Percentiles rank a stretch among this genome's conserved stretches.
Evolutionary conservation across 2,797 vertebrate genomes (phyloP).

Genomic region (Coluber constrictor): DNA sequence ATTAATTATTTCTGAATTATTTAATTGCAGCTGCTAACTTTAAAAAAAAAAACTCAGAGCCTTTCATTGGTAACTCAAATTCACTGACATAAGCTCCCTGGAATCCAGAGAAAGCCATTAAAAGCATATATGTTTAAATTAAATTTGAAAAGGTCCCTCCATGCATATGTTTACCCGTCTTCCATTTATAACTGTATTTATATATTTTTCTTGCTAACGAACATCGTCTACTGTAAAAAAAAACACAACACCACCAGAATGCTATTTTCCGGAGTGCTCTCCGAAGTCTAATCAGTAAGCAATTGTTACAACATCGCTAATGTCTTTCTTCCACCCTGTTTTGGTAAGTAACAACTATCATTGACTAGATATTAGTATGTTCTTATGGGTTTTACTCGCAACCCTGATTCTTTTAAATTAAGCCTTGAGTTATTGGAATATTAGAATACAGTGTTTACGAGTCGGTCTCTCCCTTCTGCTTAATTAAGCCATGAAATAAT

Average conservation of each 20-base stretch:
- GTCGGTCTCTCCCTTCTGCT: not conserved
- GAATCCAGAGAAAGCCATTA: conserved; percentile 31
- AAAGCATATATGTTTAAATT: conserved; percentile 33
- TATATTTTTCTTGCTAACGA: conserved; percentile 43
- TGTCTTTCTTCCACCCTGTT: not conserved
- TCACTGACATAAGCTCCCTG: conserved; percentile 18
- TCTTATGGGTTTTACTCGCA: conserved; percentile 33
- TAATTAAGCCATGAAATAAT: conserved; percentile 14
- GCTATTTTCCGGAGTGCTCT: conserved; percentile 47
- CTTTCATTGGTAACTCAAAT: conserved; percentile 48
- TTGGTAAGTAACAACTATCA: conserved; percentile 32
- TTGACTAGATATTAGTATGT: conserved; percentile 2
- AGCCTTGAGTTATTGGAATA: conserved; percentile 40
- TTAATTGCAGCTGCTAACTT: conserved; percentile 72
- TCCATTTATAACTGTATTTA: conserved; percentile 48
- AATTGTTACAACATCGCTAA: conserved; percentile 32
- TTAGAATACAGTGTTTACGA: not conserved
- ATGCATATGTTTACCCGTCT: conserved; percentile 1
- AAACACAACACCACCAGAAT: not conserved
- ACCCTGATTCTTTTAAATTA: conserved; percentile 35
- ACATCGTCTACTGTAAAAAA: conserved; percentile 26
- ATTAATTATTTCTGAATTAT: conserved; percentile 81
- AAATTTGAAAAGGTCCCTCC: conserved; percentile 3
- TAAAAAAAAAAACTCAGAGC: not conserved
- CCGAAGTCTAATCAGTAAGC: conserved; percentile 35